These are phyloP conservation scores for Hypothenemus hampei DNA, from an alignment of 1,140 invertebrate species.

Conservation along the genomic window DNA sequence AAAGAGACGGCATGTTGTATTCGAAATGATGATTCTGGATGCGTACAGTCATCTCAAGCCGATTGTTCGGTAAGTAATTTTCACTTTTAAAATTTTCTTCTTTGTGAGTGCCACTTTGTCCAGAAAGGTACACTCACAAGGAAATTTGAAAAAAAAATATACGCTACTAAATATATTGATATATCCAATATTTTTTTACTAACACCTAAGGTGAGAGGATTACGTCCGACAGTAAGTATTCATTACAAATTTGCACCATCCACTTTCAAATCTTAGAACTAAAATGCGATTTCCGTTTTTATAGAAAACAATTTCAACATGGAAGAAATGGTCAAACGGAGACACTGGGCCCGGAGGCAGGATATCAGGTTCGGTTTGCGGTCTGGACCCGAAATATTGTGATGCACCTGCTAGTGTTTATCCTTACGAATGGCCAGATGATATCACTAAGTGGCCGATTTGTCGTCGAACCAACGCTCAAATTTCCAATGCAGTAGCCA, in stretches of 20 bases:
- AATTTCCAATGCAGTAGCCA: constrained; percentile 32
- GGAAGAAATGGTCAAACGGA: constrained; percentile 89
- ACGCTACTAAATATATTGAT: neutral
- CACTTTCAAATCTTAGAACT: too few species aligned
- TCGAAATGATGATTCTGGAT: constrained; percentile 93
- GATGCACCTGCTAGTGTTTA: constrained; percentile 90
- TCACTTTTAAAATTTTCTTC: neutral
- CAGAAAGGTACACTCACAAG: too few species aligned
- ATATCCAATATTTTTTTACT: constrained; percentile 15
- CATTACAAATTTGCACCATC: too few species aligned
- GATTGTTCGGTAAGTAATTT: constrained; percentile 85
- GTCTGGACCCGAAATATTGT: constrained; percentile 97
- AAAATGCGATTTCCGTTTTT: too few species aligned
- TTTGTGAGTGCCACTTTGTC: too few species aligned
- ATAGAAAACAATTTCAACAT: constrained; percentile 89
- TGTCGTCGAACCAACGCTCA: constrained; percentile 72
- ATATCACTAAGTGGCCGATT: constrained; percentile 98
- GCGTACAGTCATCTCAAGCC: constrained; percentile 92
- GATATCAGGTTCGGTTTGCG: constrained; percentile 94
- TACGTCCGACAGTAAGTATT: constrained; percentile 51
- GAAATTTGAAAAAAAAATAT: too few species aligned
- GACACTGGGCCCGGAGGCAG: constrained; percentile 78
- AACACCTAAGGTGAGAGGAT: constrained; percentile 49
- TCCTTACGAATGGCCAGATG: constrained; percentile 96
- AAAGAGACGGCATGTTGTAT: constrained; percentile 94